Evolutionary conservation across 2,888 invertebrate species (phyloP).

Genomic region (Zygothrica quintamaculata): DNA sequence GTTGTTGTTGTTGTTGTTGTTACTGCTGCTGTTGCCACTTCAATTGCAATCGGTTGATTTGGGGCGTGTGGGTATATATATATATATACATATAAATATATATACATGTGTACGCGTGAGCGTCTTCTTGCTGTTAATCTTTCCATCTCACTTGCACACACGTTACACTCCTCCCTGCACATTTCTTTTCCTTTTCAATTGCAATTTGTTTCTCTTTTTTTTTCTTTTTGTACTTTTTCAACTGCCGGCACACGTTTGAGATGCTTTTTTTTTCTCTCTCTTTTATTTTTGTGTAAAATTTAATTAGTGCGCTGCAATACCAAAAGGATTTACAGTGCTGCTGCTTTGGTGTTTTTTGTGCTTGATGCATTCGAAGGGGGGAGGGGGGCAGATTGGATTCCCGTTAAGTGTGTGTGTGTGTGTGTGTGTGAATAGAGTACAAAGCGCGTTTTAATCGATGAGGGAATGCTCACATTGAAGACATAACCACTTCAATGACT

Average conservation of each 20-base stretch:
- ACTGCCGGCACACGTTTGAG: conserved; percentile 51
- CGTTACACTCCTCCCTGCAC: conserved; percentile 12
- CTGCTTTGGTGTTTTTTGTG: conserved; percentile 11
- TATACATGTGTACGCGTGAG: conserved; percentile 4
- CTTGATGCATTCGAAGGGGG: too few species aligned
- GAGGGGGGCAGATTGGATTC: conserved; percentile 25
- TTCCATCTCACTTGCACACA: not conserved
- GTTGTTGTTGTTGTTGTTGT: conserved; percentile 5
- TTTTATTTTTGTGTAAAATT: conserved; percentile 43
- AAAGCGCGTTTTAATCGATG: conserved; percentile 67
- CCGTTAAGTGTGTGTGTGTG: too few species aligned
- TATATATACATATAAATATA: too few species aligned
- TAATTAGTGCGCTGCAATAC: conserved; percentile 57
- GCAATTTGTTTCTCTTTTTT: too few species aligned
- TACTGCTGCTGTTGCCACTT: conserved; percentile 56
- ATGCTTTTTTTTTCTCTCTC: too few species aligned
- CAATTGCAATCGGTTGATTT: conserved; percentile 56
- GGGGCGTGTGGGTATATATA: conserved; percentile 27
- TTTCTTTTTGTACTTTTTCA: conserved; percentile 34
- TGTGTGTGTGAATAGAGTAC: conserved; percentile 42
- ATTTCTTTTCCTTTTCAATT: not conserved
- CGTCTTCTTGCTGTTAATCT: not conserved
- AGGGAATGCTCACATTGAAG: conserved; percentile 34
- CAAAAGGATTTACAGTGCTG: conserved; percentile 11
- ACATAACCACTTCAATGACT: conserved; percentile 18